These are phyloP conservation scores for Lithophane leautieri DNA, from an alignment of 2,888 invertebrate genomes.

Conservation along the genomic window DNA sequence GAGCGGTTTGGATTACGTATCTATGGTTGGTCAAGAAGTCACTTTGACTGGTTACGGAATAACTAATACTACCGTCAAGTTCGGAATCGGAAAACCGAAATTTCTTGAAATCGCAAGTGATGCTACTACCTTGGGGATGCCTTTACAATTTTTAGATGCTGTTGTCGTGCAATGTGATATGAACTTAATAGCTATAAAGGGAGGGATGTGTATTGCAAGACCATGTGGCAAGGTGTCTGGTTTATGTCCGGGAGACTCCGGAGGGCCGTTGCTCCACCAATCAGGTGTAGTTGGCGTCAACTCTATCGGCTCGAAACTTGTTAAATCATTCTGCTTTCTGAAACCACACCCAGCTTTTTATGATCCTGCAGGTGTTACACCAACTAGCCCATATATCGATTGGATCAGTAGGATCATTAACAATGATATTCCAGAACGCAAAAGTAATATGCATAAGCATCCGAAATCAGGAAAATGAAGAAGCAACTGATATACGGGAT, in stretches of 20 bases:
- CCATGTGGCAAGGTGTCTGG: not conserved
- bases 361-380: conserved; percentile 20
- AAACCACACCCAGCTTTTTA: not conserved
- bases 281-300: conserved; percentile 47
- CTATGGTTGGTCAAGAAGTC: conserved; percentile 31
- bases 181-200: not conserved
- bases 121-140: conserved; percentile 10
- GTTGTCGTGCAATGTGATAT: conserved; percentile 7
- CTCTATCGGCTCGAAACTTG: not conserved
- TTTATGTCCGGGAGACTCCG: conserved; percentile 45
- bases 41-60: no score
- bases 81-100: rapidly evolving
- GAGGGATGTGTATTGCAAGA: conserved; percentile 39
- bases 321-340: not conserved
- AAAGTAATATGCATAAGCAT: not conserved
- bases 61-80: not conserved
- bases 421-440: not conserved
- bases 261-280: conserved; percentile 41
- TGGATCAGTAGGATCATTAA: conserved; percentile 29
- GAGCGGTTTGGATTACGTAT: conserved; percentile 33
- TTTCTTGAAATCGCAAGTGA: rapidly evolving
- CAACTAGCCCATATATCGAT: conserved; percentile 32
- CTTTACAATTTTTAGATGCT: conserved; percentile 38
- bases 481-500: not conserved
- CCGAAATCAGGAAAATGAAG: not conserved